Conservation (phyloP, 2,888 invertebrate species). For the Brenthis daphne region DNA sequence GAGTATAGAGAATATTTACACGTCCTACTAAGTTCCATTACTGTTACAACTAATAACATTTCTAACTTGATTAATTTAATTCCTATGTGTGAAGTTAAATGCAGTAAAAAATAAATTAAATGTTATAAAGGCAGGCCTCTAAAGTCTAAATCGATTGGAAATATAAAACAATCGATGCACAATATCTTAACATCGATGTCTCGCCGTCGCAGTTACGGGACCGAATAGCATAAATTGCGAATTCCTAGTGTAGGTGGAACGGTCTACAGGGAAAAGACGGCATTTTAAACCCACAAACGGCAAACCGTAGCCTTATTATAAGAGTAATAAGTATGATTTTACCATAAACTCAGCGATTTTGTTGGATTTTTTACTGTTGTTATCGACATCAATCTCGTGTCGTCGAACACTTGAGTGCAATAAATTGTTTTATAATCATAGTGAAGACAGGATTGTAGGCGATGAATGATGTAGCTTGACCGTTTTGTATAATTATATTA, state of each 20-base stretch:
- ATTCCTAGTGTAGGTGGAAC: constrained; percentile 38
- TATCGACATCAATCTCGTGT: constrained; percentile 40
- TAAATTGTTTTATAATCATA: constrained; percentile 41
- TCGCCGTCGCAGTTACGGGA: constrained; percentile 31
- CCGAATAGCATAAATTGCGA: constrained; percentile 38
- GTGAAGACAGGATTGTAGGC: constrained; percentile 40
- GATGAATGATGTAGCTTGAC: constrained; percentile 35
- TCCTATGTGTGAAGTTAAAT: background rate
- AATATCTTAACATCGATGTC: constrained; percentile 36
- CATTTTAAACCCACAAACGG: constrained; percentile 21
- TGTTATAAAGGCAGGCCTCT: background rate
- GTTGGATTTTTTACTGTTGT: constrained; percentile 27
- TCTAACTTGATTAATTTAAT: no score
- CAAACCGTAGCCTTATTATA: constrained; percentile 3
- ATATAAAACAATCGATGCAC: constrained; percentile 36
- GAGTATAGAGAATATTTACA: no score
- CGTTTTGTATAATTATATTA: constrained; percentile 35
- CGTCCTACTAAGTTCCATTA: no score
- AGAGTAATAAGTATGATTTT: constrained; percentile 17
- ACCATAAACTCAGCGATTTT: constrained; percentile 3
- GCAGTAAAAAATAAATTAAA: background rate
- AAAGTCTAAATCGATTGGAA: constrained; percentile 26
- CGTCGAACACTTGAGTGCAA: constrained; percentile 37
- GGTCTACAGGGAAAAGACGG: constrained; percentile 30
- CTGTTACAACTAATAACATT: no score